Base-by-base conservation (phyloP, 2,797 vertebrate genomes). In the Coranthus polyacanthus region DNA sequence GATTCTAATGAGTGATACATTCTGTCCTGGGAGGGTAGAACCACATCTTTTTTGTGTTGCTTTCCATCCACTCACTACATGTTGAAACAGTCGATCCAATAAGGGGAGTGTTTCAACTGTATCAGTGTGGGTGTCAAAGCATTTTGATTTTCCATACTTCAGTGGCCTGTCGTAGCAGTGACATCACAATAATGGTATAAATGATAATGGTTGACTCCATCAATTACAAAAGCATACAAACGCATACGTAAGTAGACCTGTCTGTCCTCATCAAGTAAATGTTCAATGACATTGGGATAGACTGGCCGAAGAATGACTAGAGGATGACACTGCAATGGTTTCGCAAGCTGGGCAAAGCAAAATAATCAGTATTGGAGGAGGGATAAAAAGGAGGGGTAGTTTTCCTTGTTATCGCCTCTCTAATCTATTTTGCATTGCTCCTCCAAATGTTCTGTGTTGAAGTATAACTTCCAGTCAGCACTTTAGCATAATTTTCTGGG, bases 121-220 rank as follows among this genome's bases (percentile, higher is more conserved):
- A 94, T 92, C 91, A 83, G 92, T 94, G 94, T 95, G 94, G 94
- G 92, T 95, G 94, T 81, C 87, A 94, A 95, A 95, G 94, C 94
- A 95, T 93, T 94, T 94, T 93, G 81, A 92, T 89, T 94, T 93
- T 75, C 88, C 93, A 93, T 94, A 93, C 88, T 92, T 93, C 92
- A 94, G 94, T 95, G 94, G 93, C 94, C 94, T 94, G 94, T 95
- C 87, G 91, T 95, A 95, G 94, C 94, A 95, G 94, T 95, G 94
- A 95, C 94, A 93, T 95, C 94, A 95, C 94, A 95, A 95, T 94
- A 93, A 93, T 94, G 92, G 94, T 93, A 92, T 92, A 90, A 88
- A 90, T 91, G 89, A 90, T 93, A 87, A 89, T 90, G 88, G 89
- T 94, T 92, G 90, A 93, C 88, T 91, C 90, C 93, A 94, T 94